Percentiles rank a stretch among this genome's conserved stretches.
Conservation (phyloP, 2,113 vertebrate genomes). For the Hiodon alosoides region DNA sequence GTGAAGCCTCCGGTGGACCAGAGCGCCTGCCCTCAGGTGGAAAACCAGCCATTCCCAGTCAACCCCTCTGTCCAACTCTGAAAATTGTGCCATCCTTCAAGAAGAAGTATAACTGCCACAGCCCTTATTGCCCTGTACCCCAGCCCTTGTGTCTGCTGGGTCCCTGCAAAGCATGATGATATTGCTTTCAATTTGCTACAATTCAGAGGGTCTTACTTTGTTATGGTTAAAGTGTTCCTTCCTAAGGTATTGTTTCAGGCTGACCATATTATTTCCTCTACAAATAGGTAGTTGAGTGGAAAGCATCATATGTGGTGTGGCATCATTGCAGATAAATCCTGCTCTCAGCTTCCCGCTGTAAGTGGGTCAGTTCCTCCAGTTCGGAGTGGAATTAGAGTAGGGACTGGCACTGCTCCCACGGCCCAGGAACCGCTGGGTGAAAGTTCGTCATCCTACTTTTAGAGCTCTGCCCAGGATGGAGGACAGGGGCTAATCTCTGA, state of each 20-base stretch:
- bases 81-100: conserved; percentile 27
- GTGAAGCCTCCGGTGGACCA: conserved; percentile 11
- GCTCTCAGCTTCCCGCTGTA: conserved; percentile 29
- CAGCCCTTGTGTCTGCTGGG: neutral
- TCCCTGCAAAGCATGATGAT: neutral
- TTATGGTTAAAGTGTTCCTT: conserved; percentile 10
- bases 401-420: conserved; percentile 33
- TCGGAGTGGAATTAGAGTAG: conserved; percentile 53
- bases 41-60: conserved; percentile 23
- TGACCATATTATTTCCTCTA: conserved; percentile 21
- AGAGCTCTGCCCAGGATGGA: conserved; percentile 27
- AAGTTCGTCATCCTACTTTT: conserved; percentile 33
- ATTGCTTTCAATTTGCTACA: neutral
- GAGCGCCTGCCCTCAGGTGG: neutral
- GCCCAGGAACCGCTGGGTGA: conserved; percentile 27
- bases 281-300: conserved; percentile 16
- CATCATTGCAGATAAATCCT: neutral
- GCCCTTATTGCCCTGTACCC: neutral
- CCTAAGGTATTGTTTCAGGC: conserved; percentile 18
- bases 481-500: conserved; percentile 25
- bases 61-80: conserved; percentile 22
- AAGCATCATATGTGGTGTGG: neutral
- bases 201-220: conserved; percentile 7
- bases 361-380: conserved; percentile 59
- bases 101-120: conserved; percentile 22